phyloP scores from a whole-genome alignment of 2,888 invertebrate genomes.

The Tyria jacobaeae region DNA sequence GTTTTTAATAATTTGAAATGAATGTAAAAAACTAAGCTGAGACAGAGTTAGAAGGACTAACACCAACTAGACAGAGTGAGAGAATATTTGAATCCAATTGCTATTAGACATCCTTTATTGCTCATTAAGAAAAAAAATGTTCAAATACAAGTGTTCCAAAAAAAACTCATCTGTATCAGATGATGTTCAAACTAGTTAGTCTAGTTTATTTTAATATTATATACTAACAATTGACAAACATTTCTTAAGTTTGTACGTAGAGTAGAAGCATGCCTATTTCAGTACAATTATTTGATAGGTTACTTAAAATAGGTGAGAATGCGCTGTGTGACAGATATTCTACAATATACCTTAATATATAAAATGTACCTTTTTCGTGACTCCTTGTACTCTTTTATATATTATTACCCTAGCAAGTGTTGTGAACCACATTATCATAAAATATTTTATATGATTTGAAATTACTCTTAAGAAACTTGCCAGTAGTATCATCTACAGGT shows the following conservation, averaged over 20 bases:
- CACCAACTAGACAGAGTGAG: conserved; percentile 33
- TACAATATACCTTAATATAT: conserved; percentile 27
- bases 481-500: neutral
- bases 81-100: conserved; percentile 39
- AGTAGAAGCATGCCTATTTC: conserved; percentile 83
- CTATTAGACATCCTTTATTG: conserved; percentile 62
- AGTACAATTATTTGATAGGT: conserved; percentile 83
- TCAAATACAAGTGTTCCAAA: conserved; percentile 76
- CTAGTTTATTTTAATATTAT: conserved; percentile 70
- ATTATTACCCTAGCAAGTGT: neutral
- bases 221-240: conserved; percentile 72
- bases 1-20: conserved; percentile 34
- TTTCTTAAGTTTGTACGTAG: conserved; percentile 71
- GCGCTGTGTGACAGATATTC: conserved; percentile 68
- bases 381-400: conserved; percentile 5
- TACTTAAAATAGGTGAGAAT: conserved; percentile 75
- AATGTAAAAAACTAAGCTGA: conserved; percentile 26
- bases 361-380: conserved; percentile 7
- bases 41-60: conserved; percentile 35
- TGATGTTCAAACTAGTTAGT: conserved; percentile 80
- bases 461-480: neutral
- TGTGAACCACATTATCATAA: neutral
- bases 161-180: conserved; percentile 84
- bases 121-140: conserved; percentile 71
- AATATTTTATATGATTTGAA: no score